Evolutionary conservation across 2,888 invertebrate species (phyloP), one percentile per base, ranked within the genome.

Genomic region (Conchocele bisecta): DNA sequence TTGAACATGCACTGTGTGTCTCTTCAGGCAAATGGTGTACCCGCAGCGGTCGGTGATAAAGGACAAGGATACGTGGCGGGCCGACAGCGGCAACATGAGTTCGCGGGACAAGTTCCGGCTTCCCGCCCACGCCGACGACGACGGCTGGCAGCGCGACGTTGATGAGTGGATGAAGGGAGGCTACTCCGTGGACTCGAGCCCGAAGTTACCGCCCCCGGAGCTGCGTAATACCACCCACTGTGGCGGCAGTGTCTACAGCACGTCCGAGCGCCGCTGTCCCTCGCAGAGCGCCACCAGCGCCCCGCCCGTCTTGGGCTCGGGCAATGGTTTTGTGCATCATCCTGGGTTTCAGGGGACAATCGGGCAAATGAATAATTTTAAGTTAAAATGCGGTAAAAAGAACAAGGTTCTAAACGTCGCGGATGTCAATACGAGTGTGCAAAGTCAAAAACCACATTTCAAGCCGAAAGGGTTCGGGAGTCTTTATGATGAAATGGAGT

Each of bases 401-500:
- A 69, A 69, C 33, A 31, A 57, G 15, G 17, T 22, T 1, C 17
- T n/a, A n/a, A n/a, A n/a, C n/a, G n/a, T n/a, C n/a, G n/a, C n/a
- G n/a, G n/a, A n/a, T n/a, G n/a, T n/a, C n/a, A n/a, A n/a, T n/a
- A n/a, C n/a, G n/a, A n/a, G n/a, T n/a, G n/a, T n/a, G n/a, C n/a
- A n/a, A n/a, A n/a, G n/a, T n/a, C n/a, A n/a, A n/a, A n/a, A n/a
- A n/a, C 41, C 41, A 20, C 20, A 17, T 41, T 1, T 75, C 41
- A 72, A 58, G 50, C 72, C 71, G 33, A 79, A 81, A 68, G 66
- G 79, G 46, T 69, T 61, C 46, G 77, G 77, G 6, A 71, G 67
- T 48, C 37, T 77, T n/a, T 79, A 83, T 58, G 78, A 81, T 35
- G 81, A 81, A 63, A 69, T 83, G 17, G 83, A 83, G 63, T 82